Evolutionary conservation across 2,113 vertebrate genomes (phyloP).

Genomic region (Asarcornis scutulata): DNA sequence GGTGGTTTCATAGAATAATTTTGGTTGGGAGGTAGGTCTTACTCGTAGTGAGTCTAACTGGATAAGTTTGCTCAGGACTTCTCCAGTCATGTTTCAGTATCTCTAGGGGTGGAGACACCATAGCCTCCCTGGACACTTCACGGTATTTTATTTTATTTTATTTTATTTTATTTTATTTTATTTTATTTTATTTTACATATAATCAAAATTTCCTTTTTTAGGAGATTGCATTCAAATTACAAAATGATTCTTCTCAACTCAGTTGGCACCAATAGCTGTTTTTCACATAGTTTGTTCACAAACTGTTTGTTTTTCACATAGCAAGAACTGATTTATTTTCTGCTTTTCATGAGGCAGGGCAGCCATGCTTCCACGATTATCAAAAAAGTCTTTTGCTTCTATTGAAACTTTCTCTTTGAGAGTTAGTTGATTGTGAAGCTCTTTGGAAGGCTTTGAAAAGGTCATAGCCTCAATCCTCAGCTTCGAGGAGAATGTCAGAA

Average conservation of each 20-base stretch:
- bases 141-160: not conserved
- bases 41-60: not conserved
- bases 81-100: not conserved
- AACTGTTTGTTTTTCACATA: not conserved
- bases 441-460: slow-evolving; percentile 63
- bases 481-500: slow-evolving; percentile 61
- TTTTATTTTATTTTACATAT: not conserved
- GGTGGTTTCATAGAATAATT: not conserved
- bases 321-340: not conserved
- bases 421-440: slow-evolving; percentile 24
- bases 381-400: slow-evolving; percentile 11
- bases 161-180: not conserved
- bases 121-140: not conserved
- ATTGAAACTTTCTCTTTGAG: slow-evolving; percentile 26
- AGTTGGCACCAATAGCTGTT: not conserved
- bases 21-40: not conserved
- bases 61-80: not conserved
- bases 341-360: not conserved
- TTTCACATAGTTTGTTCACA: not conserved
- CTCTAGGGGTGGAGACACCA: not conserved
- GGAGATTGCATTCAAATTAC: not conserved
- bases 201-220: not conserved
- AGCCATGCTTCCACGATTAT: not conserved
- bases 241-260: not conserved
- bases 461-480: slow-evolving; percentile 66